Evolutionary conservation across 2,888 invertebrate genomes (phyloP).

Genomic region (Andrena haemorrhoa): DNA sequence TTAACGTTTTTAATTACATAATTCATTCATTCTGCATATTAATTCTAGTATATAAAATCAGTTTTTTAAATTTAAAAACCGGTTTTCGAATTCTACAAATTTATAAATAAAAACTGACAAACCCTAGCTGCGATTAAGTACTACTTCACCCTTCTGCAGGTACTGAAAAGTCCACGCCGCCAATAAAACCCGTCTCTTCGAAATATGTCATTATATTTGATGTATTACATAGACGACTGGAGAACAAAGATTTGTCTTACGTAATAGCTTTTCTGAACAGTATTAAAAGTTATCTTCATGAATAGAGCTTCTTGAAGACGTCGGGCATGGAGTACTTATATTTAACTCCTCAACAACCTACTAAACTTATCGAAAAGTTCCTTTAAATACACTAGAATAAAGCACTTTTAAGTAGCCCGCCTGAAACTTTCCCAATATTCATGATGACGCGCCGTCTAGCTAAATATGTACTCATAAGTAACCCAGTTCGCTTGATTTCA

Average conservation of each 20-base stretch:
- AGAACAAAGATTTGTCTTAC: background rate
- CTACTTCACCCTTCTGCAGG: background rate
- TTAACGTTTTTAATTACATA: too few relatives aligned
- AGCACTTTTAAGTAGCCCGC: conserved; percentile 5
- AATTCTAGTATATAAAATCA: too few relatives aligned
- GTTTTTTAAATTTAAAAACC: too few relatives aligned
- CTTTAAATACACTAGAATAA: conserved; percentile 18
- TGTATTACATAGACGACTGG: background rate
- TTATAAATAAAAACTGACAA: too few relatives aligned
- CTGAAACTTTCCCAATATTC: conserved; percentile 39
- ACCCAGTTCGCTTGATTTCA: background rate
- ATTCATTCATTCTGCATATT: too few relatives aligned
- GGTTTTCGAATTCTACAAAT: too few relatives aligned
- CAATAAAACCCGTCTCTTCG: background rate
- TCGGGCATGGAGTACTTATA: background rate
- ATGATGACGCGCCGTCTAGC: background rate
- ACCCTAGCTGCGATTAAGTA: background rate
- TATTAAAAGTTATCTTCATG: conserved; percentile 20
- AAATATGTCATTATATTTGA: background rate
- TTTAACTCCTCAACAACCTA: conserved; percentile 34
- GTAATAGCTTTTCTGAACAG: background rate
- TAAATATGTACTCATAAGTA: background rate
- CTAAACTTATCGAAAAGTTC: conserved; percentile 25
- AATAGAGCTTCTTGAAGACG: conserved; percentile 3
- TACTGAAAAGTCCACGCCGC: background rate